Percentiles rank a stretch among this genome's conserved stretches.
These are phyloP conservation scores for Drosophila tropicalis DNA, from an alignment of 1,140 invertebrate species.

Conservation along the genomic window DNA sequence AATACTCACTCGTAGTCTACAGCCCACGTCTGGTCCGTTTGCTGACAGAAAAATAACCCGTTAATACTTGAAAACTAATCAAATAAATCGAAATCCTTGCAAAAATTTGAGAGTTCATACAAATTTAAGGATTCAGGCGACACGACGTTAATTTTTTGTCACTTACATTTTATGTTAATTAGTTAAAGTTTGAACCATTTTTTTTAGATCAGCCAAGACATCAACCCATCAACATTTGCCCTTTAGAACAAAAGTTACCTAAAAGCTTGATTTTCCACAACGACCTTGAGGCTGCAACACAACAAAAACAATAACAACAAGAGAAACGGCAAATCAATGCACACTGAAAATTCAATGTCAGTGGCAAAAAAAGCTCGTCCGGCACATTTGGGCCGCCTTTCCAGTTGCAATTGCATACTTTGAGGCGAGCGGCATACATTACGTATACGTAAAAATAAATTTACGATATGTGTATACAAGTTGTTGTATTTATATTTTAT, in stretches of 20 bases:
- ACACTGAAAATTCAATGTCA: constrained; percentile 68
- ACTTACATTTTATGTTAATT: no score
- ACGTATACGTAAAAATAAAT: constrained; percentile 53
- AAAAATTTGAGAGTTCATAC: no score
- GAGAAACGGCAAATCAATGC: constrained; percentile 57
- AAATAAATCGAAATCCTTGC: no score
- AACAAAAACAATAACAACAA: constrained; percentile 5
- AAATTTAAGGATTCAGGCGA: no score
- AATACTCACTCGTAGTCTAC: no score
- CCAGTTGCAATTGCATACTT: constrained; percentile 58
- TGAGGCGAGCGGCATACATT: constrained; percentile 49
- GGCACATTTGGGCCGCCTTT: constrained; percentile 29
- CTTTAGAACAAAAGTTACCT: constrained; percentile 20
- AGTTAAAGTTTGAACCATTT: no score
- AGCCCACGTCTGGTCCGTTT: no score
- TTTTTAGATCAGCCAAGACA: background rate
- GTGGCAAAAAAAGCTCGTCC: constrained; percentile 46
- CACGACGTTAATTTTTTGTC: no score
- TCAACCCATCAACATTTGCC: background rate
- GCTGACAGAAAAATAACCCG: no score
- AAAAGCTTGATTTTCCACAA: constrained; percentile 34
- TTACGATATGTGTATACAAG: background rate
- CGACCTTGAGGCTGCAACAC: constrained; percentile 49
- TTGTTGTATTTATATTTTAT: background rate
- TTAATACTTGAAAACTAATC: no score